phyloP scores from a whole-genome alignment of 2,888 invertebrate genomes.

The Augiades crinisus region DNA sequence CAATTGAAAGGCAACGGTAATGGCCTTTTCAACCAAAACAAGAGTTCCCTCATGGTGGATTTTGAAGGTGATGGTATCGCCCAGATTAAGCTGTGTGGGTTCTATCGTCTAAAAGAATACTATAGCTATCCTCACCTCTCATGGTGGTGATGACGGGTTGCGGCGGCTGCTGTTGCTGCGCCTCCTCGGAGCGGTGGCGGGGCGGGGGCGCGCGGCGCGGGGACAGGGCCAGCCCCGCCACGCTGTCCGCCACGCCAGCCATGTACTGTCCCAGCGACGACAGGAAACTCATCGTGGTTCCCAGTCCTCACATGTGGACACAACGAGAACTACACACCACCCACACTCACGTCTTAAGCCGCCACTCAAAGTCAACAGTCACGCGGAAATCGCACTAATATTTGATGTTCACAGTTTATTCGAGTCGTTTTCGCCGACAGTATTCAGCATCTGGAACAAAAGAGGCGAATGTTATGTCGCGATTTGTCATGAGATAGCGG shows the following conservation, averaged over 20 bases:
- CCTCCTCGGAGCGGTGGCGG: conserved; percentile 84
- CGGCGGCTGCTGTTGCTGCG: conserved; percentile 53
- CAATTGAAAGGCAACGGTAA: no score
- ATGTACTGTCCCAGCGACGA: conserved; percentile 92
- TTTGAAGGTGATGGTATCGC: no score
- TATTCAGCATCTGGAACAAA: conserved; percentile 21
- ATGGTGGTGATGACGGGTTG: conserved; percentile 65
- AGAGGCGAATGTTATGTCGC: not conserved
- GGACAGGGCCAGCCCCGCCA: conserved; percentile 89
- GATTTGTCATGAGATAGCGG: no score
- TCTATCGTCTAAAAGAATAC: no score
- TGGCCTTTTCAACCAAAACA: no score
- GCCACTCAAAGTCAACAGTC: not conserved
- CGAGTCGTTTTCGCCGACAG: not conserved
- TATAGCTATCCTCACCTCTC: conserved; percentile 63
- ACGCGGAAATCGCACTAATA: not conserved
- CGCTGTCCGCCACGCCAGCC: conserved; percentile 92
- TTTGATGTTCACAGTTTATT: not conserved
- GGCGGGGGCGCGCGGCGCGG: conserved; percentile 87
- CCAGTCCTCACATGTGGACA: conserved; percentile 38
- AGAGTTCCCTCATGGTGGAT: no score
- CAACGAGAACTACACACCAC: conserved; percentile 4
- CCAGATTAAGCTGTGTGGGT: no score
- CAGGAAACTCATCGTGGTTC: conserved; percentile 89
- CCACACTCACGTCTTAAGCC: not conserved